These are phyloP conservation scores for Morelia viridis DNA, from an alignment of 2,797 vertebrate species.

Conservation along the genomic window DNA sequence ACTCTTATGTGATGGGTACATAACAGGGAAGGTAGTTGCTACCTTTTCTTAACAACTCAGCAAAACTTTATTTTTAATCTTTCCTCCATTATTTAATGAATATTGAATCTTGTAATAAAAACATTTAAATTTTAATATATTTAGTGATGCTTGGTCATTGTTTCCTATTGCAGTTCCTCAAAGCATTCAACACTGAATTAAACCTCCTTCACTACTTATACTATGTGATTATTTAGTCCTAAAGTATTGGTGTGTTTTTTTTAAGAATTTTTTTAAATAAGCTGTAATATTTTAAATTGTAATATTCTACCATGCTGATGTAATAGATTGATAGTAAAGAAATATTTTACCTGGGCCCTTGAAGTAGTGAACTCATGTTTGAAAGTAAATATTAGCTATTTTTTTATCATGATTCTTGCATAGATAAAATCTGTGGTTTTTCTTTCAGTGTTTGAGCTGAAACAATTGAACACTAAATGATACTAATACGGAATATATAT, in stretches of 20 bases:
- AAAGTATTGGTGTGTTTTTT: slow-evolving; percentile 62
- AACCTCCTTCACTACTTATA: slow-evolving; percentile 54
- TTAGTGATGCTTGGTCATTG: slow-evolving; percentile 26
- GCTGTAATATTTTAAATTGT: slow-evolving; percentile 69
- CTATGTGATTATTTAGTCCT: slow-evolving; percentile 59
- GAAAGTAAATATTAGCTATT: slow-evolving; percentile 69
- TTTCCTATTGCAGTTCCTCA: slow-evolving; percentile 51
- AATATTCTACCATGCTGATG: slow-evolving; percentile 44
- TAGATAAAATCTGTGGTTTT: slow-evolving; percentile 59
- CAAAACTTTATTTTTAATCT: background rate
- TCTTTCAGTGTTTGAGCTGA: slow-evolving; percentile 74
- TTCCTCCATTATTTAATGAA: slow-evolving; percentile 26
- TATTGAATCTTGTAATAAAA: slow-evolving; percentile 12
- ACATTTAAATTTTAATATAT: slow-evolving; percentile 41
- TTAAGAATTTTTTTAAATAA: slow-evolving; percentile 69
- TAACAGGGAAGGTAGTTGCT: slow-evolving; percentile 11
- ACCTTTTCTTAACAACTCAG: slow-evolving; percentile 8
- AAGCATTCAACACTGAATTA: slow-evolving; percentile 58
- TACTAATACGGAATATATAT: slow-evolving; percentile 68
- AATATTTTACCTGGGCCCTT: slow-evolving; percentile 70
- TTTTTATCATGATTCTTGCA: slow-evolving; percentile 65
- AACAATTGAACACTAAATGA: slow-evolving; percentile 60
- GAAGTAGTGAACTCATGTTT: slow-evolving; percentile 60
- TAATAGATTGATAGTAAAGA: slow-evolving; percentile 69
- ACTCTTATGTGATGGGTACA: background rate